A percentile compares a stretch with the other conserved stretches of the same genome.
These are phyloP conservation scores for Corythaeola cristata DNA, from an alignment of 2,113 vertebrate genomes.

Conservation along the genomic window DNA sequence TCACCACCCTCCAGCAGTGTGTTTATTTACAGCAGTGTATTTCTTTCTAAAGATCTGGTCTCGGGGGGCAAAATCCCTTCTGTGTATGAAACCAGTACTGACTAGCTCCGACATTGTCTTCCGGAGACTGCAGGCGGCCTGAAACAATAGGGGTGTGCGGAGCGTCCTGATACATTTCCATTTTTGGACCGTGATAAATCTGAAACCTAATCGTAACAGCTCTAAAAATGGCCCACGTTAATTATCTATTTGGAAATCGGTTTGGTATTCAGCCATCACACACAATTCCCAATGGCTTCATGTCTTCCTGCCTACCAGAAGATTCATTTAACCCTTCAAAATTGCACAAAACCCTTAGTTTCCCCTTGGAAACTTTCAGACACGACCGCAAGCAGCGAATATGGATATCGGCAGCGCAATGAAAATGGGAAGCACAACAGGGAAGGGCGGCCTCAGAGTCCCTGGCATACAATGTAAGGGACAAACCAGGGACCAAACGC, in stretches of 20 bases:
- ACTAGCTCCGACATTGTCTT: constrained; percentile 22
- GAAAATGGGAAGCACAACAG: rapidly evolving
- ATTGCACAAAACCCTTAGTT: neutral
- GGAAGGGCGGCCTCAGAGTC: neutral
- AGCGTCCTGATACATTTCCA: constrained; percentile 3
- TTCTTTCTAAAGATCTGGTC: constrained; percentile 27
- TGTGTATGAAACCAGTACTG: neutral
- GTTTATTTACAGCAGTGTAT: neutral
- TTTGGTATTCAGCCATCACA: neutral
- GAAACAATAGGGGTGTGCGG: constrained; percentile 35
- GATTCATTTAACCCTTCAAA: neutral
- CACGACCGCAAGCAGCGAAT: rapidly evolving
- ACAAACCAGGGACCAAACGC: rapidly evolving
- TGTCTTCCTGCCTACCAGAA: neutral
- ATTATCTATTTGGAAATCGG: neutral
- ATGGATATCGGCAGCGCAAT: rapidly evolving
- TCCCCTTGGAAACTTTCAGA: neutral
- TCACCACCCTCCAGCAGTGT: neutral
- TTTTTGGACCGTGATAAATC: constrained; percentile 2
- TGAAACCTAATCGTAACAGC: neutral
- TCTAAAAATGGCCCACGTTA: constrained; percentile 1
- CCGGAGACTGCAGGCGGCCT: neutral
- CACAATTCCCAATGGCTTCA: neutral
- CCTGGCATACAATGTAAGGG: neutral
- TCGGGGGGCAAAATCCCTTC: neutral